phyloP scores from a whole-genome alignment of 2,888 invertebrate species.

The Pammene aurita region DNA sequence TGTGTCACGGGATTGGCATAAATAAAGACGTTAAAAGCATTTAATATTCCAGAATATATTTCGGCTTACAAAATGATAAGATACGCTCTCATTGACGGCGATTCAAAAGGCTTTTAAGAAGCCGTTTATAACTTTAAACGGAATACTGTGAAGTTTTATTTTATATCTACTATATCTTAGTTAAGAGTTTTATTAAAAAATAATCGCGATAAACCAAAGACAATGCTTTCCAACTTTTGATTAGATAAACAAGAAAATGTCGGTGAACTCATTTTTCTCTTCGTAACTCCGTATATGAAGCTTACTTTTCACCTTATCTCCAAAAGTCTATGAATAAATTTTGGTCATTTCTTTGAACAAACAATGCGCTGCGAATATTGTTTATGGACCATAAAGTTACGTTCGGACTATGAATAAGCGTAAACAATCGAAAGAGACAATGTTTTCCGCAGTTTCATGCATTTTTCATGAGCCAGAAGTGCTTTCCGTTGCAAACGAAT shows the following conservation, averaged over 20 bases:
- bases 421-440: constrained; percentile 44
- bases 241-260: constrained; percentile 7
- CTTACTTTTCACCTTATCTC: constrained; percentile 40
- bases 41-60: constrained; percentile 21
- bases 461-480: constrained; percentile 43
- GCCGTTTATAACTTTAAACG: neutral
- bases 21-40: constrained; percentile 26
- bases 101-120: constrained; percentile 2
- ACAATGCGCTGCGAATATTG: constrained; percentile 42
- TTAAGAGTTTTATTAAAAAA: neutral
- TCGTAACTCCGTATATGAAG: constrained; percentile 22
- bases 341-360: constrained; percentile 41
- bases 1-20: constrained; percentile 38
- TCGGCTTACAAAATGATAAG: neutral
- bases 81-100: neutral
- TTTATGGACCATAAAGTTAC: constrained; percentile 44
- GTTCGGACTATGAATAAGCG: constrained; percentile 43
- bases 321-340: constrained; percentile 42
- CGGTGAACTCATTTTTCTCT: constrained; percentile 7
- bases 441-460: constrained; percentile 45
- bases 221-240: neutral
- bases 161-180: neutral
- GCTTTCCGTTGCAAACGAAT: constrained; percentile 41
- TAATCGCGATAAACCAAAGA: neutral
- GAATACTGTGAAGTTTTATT: neutral